Base-by-base conservation (phyloP, 2,113 vertebrate species). In the Meleagris gallopavo region DNA sequence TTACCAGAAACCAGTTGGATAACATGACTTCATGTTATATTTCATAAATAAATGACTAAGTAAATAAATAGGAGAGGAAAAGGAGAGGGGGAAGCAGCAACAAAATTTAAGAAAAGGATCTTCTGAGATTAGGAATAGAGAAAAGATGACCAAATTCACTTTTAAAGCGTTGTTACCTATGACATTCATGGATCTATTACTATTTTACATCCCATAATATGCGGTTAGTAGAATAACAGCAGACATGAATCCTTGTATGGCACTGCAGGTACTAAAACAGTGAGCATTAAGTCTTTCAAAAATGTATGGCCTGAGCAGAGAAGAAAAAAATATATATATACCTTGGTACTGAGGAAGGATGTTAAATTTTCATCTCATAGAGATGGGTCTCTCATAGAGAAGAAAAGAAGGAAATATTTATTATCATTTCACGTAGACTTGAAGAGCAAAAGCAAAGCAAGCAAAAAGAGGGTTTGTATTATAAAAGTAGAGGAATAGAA, bases 361-460 rank as follows among this genome's bases (percentile, higher is more conserved):
- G n/a, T 71, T 79, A 19, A 69, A 65, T 12, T 66, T 87, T 45
- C 52, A 34, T 5, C 25, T 41, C 7, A 3, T 18, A 83, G n/a
- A 62, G 18, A 64, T 0, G 1, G 14, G 13, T 36, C 9, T 30
- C 16, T 71, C 19, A 21, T 20, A 9, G 0, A n/a, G 38, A 0
- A 5, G 17, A 54, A 38, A 66, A 2, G 10, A 71, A 64, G 41
- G 54, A 32, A 81, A 45, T 25, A 41, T 4, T 7, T 60, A 11
- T 2, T 1, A 50, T 5, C 34, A 52, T 72, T 75, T 61, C 48
- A 75, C 9, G 2, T 24, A 21, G 29, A 81, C 40, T 81, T 29
- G 13, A n/a, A 69, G 7, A 6, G 2, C 64, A 74, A 67, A 75
- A 85, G 62, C 38, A 60, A 52, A n/a, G 10, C 45, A 87, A 82